Base-by-base conservation (phyloP, 2,888 invertebrate species). In the Plebejus argus region DNA sequence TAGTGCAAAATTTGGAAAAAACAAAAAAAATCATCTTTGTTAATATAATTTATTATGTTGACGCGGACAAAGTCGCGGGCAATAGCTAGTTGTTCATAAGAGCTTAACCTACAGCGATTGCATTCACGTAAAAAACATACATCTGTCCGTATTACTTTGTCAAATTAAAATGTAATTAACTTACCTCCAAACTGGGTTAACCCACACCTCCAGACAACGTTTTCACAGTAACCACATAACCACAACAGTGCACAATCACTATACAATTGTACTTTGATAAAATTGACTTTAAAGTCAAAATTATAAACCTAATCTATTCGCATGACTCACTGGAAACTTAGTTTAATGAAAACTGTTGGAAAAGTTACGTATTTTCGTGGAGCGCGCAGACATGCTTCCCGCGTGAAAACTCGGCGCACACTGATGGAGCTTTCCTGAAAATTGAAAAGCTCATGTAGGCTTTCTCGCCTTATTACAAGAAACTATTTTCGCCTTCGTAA, bases 401-500 rank as follows among this genome's bases (percentile, higher is more conserved):
- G 15, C 66, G 66, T 33, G 66, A 66, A 66, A 66, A 28, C 28
- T 66, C 66, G 33, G 28, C 28, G 66, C 66, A 33, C 28, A 66
- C 66, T 66, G 66, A 23, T 15, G 3, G 23, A 66, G 66, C 66
- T 66, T 66, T 58, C 12, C 66, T 66, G 66, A 66, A 61, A 61
- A 66, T 66, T 66, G 28, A 66, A 66, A 66, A 66, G 66, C 66
- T 66, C 28, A 28, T 23, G 15, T 15, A 33, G 66, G 66, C 66
- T 66, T 66, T 28, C 66, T 28, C 66, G 66, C 58, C 58, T 58
- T 66, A 66, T 66, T 66, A 66, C 66, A 66, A 66, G 66, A 33
- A 12, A 33, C 66, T 66, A 66, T 66, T 66, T 66, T 5, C 66
- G 66, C 15, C 10, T 20, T 20, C 12, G 15, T 66, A 66, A 66